Evolutionary conservation across 2,797 vertebrate species (phyloP), one percentile per base, ranked within the genome.

Genomic region (Aeoliscus strigatus): DNA sequence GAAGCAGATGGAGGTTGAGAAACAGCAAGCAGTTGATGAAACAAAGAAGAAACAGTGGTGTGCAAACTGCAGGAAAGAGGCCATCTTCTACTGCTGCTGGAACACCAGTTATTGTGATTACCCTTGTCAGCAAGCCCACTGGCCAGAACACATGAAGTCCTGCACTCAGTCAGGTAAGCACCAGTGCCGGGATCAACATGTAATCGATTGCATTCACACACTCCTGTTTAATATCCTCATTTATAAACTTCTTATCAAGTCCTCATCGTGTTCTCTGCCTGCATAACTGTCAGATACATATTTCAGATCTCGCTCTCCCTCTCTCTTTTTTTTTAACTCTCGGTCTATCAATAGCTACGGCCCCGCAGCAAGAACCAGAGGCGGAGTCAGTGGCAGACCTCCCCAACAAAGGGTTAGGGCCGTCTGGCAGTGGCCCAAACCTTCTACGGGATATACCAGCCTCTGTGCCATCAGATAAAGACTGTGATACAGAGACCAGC

Each of bases 1-100:
- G 81, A 96, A 96, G 67, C 93, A 96, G 78, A 88, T 89, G 70
- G 94, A 97, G 73, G 43, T 90, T 50, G 93, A 96, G 80, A 94
- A 91, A 71, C 93, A 95, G 51, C 92, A 93, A 79, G 92, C 90
- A 0, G 91, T 94, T 42, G 94, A 97, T 2, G 93, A 95, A 80
- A 96, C 94, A 17, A 96, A 97, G 81, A 95, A 95, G 87, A 97
- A 96, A 64, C 94, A 97, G 60, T 96, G 94, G 94, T 97, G 94
- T 5, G 94, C 93, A 33, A 93, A 92, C 73, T 97, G 94, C 82
- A 91, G 90, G 64, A 96, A 96, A 72, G 94, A 97, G 66, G 94
- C 94, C 69, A 97, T 97, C 45, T 97, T 97, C 69, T 96, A 97
- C 59, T 97, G 94, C 83, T 97, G 93, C 70, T 96, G 93, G 93